These are phyloP conservation scores for Himalopsyche phryganea DNA, from an alignment of 1,140 invertebrate species.

Conservation along the genomic window DNA sequence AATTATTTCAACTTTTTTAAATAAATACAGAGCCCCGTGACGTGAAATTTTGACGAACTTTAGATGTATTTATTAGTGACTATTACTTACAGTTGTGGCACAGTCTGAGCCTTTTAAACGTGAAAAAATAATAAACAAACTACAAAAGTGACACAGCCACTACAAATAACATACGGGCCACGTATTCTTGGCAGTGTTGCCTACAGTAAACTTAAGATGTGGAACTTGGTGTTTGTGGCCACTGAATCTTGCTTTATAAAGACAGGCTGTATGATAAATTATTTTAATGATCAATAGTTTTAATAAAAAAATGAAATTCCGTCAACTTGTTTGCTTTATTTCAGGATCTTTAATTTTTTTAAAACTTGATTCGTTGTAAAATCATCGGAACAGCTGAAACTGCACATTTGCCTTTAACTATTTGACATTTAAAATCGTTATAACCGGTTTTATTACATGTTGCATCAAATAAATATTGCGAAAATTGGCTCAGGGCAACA, in stretches of 20 bases:
- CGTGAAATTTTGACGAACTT: background rate
- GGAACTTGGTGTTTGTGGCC: slow-evolving; percentile 40
- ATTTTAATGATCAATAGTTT: no score
- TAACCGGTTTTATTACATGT: no score
- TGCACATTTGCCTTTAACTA: no score
- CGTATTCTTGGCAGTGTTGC: slow-evolving; percentile 50
- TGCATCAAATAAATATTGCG: no score
- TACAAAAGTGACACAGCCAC: slow-evolving; percentile 44
- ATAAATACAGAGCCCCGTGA: background rate
- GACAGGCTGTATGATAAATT: background rate
- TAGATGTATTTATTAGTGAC: background rate
- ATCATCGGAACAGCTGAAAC: no score
- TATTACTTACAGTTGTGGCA: slow-evolving; percentile 40
- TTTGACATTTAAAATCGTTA: no score
- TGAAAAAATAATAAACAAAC: slow-evolving; percentile 48
- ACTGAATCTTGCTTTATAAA: background rate
- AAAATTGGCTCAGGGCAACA: no score
- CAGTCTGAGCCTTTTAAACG: slow-evolving; percentile 37
- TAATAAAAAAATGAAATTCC: no score
- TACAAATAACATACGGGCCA: slow-evolving; percentile 42
- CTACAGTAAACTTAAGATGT: slow-evolving; percentile 44
- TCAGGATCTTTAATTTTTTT: no score
- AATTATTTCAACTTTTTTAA: background rate
- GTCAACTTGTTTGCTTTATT: no score
- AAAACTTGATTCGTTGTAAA: no score